Base-by-base conservation (phyloP, 2,888 invertebrate genomes). In the Sesia apiformis region DNA sequence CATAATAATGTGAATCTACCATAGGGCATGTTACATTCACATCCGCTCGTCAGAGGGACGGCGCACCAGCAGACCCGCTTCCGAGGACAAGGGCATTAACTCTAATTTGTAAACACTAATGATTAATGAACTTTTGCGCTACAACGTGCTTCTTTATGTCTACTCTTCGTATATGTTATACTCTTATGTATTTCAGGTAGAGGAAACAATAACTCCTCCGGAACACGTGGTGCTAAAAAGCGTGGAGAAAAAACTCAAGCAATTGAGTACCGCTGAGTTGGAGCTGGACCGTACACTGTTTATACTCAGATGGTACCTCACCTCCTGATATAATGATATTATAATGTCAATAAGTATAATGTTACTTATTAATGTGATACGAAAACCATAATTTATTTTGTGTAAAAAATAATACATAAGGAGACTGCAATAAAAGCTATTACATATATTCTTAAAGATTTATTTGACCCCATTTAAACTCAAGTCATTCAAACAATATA, bases 171-270 rank as follows among this genome's bases (percentile, higher is more conserved):
- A 2, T 23, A 23, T 2, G 23, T 23, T 23, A 23, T 23, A 23
- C 23, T 23, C 23, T n/a, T 23, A 23, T 23, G 23, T 43, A 3
- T 65, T 58, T 0, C 76, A 94, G 94, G 94, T 96, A 58, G 93
- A 95, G 70, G 96, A 96, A 74, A 95, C 96, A 66, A 92, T 97
- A 56, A 96, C 97, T 0, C 96, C 96, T 0, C 95, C 96, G 0
- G 97, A 98, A 75, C 90, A 92, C 54, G 92, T 93, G 56, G 92
- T 95, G 40, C 86, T 97, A 0, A 91, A 92, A 52, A 93, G 93
- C 67, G 94, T 97, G 0, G 94, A 95, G 72, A 91, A 90, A 52
- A 92, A 92, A 41, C 93, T 96, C 51, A 94, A 94, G 64, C 95
- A 94, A 62, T 87, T 97, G 41, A 94, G 94, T 61, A 91, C 92